Percentiles rank a stretch among this genome's conserved stretches.
These are phyloP conservation scores for Tylochromis polylepis DNA, from an alignment of 2,113 vertebrate genomes.

Conservation along the genomic window DNA sequence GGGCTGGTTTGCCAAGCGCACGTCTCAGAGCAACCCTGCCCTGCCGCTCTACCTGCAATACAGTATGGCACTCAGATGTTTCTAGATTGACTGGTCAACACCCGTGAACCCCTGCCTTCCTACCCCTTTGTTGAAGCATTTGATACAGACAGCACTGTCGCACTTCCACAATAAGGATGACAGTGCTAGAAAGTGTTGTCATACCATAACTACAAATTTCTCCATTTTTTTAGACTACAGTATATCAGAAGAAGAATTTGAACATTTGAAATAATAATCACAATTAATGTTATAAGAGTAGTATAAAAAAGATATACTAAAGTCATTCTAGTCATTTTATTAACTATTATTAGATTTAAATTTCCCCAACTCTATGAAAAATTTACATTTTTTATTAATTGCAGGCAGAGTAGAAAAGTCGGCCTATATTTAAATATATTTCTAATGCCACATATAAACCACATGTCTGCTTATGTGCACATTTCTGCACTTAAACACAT, in stretches of 20 bases:
- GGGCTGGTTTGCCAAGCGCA: constrained; percentile 61
- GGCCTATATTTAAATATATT: background rate
- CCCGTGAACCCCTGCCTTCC: background rate
- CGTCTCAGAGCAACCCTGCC: background rate
- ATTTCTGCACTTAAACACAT: background rate
- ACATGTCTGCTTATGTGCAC: background rate
- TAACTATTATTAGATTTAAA: background rate
- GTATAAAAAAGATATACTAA: background rate
- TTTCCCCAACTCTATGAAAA: background rate
- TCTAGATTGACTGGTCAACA: constrained; percentile 6
- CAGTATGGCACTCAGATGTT: constrained; percentile 1
- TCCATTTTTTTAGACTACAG: background rate
- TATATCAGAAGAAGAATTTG: background rate
- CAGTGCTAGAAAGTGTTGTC: background rate
- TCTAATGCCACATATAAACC: background rate
- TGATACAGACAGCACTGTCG: constrained; percentile 18
- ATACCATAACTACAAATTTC: background rate
- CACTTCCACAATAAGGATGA: background rate
- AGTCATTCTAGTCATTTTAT: background rate
- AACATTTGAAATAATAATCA: background rate
- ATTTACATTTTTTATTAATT: background rate
- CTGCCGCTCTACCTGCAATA: constrained; percentile 27
- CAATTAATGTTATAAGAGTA: background rate
- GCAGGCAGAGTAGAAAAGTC: background rate
- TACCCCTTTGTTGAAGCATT: background rate